phyloP scores from a whole-genome alignment of 1,140 invertebrate species.

The Leptestheria dahalacensis region DNA sequence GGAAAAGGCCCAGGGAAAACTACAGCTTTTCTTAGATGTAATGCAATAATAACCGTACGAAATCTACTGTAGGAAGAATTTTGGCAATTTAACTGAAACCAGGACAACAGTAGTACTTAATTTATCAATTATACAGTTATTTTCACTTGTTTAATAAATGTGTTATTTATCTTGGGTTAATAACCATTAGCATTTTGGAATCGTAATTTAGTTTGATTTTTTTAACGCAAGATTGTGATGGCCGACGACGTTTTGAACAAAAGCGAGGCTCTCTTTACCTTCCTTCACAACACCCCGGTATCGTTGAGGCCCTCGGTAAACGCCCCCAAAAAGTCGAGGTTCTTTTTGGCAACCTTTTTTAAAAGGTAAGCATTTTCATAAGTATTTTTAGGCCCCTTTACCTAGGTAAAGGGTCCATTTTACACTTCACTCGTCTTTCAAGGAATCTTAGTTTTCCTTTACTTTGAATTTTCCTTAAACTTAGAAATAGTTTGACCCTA shows the following conservation, averaged over 20 bases:
- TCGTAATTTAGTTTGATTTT: slow-evolving; percentile 27
- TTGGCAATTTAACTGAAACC: slow-evolving; percentile 5
- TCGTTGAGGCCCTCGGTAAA: slow-evolving; percentile 56
- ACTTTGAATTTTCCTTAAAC: too few relatives aligned
- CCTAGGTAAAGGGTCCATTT: too few relatives aligned
- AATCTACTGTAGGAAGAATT: slow-evolving; percentile 3
- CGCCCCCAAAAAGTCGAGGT: slow-evolving; percentile 62
- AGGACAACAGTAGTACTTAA: too few relatives aligned
- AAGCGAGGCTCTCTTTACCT: slow-evolving; percentile 74
- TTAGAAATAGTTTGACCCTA: too few relatives aligned
- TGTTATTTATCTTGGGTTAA: slow-evolving; percentile 14
- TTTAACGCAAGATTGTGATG: slow-evolving; percentile 47
- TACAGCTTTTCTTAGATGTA: slow-evolving; percentile 74
- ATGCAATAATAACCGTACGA: slow-evolving; percentile 22
- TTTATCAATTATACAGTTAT: too few relatives aligned
- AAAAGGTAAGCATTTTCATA: slow-evolving; percentile 44
- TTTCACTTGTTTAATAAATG: slow-evolving; percentile 14
- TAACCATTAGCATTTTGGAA: background rate
- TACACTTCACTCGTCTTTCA: too few relatives aligned
- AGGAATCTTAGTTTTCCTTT: too few relatives aligned
- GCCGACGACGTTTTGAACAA: slow-evolving; percentile 71
- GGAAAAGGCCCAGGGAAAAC: slow-evolving; percentile 62
- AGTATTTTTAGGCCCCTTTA: background rate
- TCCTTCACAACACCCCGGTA: slow-evolving; percentile 75
- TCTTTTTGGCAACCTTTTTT: slow-evolving; percentile 69